Evolutionary conservation across 2,888 invertebrate species (phyloP).

Genomic region (Apantesis nais): DNA sequence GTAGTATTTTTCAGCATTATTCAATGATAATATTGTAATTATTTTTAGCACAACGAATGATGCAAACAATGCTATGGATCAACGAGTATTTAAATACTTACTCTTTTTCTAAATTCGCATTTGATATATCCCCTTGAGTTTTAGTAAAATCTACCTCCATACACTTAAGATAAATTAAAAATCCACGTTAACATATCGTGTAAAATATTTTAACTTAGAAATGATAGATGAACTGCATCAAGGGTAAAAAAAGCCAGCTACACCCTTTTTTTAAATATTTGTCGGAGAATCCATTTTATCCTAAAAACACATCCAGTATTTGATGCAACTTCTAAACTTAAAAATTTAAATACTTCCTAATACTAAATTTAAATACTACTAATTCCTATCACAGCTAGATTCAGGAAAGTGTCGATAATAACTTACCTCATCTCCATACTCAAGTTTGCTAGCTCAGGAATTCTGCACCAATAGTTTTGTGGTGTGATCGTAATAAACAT

Average conservation of each 20-base stretch:
- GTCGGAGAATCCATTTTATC: too few species aligned
- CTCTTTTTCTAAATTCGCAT: neutral
- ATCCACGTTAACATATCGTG: too few species aligned
- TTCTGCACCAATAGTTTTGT: conserved; percentile 68
- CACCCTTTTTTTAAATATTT: too few species aligned
- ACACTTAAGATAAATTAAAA: neutral
- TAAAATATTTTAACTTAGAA: too few species aligned
- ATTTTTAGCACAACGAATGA: too few species aligned
- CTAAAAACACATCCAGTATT: neutral
- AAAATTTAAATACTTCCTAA: neutral
- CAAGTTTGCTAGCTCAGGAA: conserved; percentile 64
- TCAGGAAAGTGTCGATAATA: neutral
- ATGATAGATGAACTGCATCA: too few species aligned
- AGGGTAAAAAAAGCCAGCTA: too few species aligned
- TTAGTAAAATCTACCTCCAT: neutral
- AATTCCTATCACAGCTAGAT: neutral
- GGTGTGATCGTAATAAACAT: conserved; percentile 73
- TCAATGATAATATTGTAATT: too few species aligned
- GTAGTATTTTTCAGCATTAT: neutral
- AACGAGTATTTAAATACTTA: neutral
- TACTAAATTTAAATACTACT: too few species aligned
- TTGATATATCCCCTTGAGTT: neutral
- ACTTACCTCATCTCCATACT: conserved; percentile 63
- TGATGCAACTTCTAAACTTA: neutral
- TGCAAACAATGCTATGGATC: neutral